Evolutionary conservation across 1,140 invertebrate genomes (phyloP), one percentile per base, ranked within the genome.

Genomic region (Hypothenemus hampei): DNA sequence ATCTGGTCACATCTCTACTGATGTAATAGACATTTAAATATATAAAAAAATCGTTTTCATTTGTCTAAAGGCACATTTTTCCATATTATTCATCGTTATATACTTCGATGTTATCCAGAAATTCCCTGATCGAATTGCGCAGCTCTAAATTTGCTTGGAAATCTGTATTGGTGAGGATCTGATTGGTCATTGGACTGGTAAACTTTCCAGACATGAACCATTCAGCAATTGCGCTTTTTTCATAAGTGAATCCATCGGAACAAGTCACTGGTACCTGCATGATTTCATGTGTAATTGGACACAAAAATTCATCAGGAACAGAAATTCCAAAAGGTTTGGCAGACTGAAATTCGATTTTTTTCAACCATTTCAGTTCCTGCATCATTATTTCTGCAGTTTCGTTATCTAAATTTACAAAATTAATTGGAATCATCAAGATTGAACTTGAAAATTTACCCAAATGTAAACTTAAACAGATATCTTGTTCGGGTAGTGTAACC

Each of bases 211-310:
- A 80, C 29, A 81, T 69, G 45, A 90, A 82, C 86, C 87, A 91
- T 62, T 85, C 81, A 20, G 77, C 75, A 50, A 91, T 87, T 6
- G 87, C 88, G 46, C 75, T 73, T 65, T 77, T 76, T 64, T 91
- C 87, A 64, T 91, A 91, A 0, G 82, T 84, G 63, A 85, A 86
- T 20, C 87, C 87, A 77, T 91, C 88, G 80, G 70, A 84, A 62
- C 84, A 86, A 21, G 78, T 79, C 4, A 90, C 86, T 11, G 87
- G 87, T 66, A 89, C 83, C 49, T 75, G 77, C 85, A 90, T 89
- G 20, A 90, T 75, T 63, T 89, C 84, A 43, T 86, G 84, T 0
- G 87, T 90, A 16, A 91, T 89, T 8, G 88, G 87, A 72, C 88
- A 91, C n/a, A 86, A 65, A 64, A 82, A 86, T 65, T 89, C 85